These are phyloP conservation scores for Ostrea denselamellosa DNA, from an alignment of 1,140 invertebrate species.

Conservation along the genomic window DNA sequence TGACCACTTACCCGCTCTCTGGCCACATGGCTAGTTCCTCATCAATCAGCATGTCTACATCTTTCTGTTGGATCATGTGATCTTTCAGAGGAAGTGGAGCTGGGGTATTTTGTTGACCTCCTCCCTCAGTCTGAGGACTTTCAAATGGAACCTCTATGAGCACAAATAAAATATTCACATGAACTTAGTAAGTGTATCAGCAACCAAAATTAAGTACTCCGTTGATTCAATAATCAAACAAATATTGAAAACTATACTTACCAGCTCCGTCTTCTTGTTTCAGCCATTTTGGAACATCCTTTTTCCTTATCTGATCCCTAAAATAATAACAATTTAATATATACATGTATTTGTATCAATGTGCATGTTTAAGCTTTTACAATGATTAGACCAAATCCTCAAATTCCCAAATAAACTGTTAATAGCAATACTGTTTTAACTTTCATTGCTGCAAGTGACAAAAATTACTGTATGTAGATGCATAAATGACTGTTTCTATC, in stretches of 20 bases:
- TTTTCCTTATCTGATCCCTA: conserved; percentile 70
- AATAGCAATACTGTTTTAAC: no score
- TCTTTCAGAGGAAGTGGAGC: conserved; percentile 42
- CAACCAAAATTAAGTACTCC: background rate
- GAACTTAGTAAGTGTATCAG: background rate
- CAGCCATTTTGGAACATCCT: conserved; percentile 71
- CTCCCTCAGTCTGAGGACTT: conserved; percentile 57
- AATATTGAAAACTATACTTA: background rate
- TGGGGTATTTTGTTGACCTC: conserved; percentile 49
- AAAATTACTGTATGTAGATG: no score
- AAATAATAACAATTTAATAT: conserved; percentile 44
- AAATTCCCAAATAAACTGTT: no score
- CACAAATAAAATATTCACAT: background rate
- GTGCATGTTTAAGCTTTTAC: background rate
- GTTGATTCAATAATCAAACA: background rate
- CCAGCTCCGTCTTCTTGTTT: conserved; percentile 59
- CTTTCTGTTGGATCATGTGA: conserved; percentile 54
- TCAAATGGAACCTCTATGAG: conserved; percentile 58
- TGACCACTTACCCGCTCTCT: conserved; percentile 45
- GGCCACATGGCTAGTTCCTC: conserved; percentile 64
- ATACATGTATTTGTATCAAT: background rate
- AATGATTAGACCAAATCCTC: no score
- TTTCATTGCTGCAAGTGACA: no score
- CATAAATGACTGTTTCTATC: no score
- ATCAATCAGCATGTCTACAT: conserved; percentile 63